A percentile compares a stretch with the other conserved stretches of the same genome.
phyloP scores from a whole-genome alignment of 2,888 invertebrate genomes.

The Coremacera marginata region DNA sequence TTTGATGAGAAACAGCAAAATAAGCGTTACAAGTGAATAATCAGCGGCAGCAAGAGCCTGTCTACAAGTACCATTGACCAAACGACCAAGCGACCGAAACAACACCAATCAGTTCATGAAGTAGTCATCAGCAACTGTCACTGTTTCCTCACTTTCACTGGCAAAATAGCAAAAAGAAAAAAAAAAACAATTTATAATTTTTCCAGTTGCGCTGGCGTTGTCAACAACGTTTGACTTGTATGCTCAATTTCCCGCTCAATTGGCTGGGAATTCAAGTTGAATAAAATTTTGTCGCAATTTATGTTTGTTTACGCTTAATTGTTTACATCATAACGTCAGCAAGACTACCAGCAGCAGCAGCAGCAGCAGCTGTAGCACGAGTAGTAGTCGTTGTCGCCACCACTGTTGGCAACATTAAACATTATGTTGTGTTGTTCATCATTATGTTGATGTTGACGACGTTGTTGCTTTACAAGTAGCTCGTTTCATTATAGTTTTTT shows the following conservation, averaged over 20 bases:
- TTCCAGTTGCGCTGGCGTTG: not conserved
- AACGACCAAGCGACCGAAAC: constrained; percentile 1
- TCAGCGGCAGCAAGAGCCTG: not conserved
- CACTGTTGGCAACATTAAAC: not conserved
- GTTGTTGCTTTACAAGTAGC: not conserved
- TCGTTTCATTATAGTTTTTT: not conserved
- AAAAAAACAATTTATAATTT: not conserved
- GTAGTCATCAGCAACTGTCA: not conserved
- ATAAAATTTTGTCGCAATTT: constrained; percentile 13
- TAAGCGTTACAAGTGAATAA: not conserved
- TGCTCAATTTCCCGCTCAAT: constrained; percentile 15
- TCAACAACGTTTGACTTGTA: not conserved
- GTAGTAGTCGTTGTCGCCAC: not conserved
- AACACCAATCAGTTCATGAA: not conserved
- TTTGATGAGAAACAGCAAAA: not conserved
- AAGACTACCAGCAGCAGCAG: not conserved
- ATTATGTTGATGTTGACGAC: constrained; percentile 11
- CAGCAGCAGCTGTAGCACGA: not conserved
- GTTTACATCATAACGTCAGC: not conserved
- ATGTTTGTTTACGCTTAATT: constrained; percentile 1
- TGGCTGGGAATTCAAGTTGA: not conserved
- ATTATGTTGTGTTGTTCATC: not conserved
- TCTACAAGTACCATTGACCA: not conserved
- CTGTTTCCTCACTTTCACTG: constrained; percentile 24
- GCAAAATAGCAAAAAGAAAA: not conserved